Base-by-base conservation (phyloP, 2,888 invertebrate genomes). In the Epinotia ramella region DNA sequence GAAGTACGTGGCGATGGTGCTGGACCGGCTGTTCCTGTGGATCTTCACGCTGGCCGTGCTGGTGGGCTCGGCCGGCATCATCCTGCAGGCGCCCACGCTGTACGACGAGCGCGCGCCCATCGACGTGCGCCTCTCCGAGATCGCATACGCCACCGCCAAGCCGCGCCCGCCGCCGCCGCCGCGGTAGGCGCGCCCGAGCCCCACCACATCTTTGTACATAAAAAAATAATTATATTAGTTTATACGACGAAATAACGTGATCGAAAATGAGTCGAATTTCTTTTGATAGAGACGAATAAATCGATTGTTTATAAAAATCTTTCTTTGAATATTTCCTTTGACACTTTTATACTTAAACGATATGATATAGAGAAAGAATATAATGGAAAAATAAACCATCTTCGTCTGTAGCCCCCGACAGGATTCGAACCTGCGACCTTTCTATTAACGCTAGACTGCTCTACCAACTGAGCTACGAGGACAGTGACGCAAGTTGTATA, bases 1-100 rank as follows among this genome's bases (percentile, higher is more conserved):
- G 99, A 99, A 99, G 92, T 99, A 98, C 94, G 99, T 99, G 82
- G 99, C 99, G 79, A 98, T 99, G 98, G 99, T 99, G 81, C 95
- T 99, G 89, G 99, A 99, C 94, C 96, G 99, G 79, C 95, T 99
- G 86, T 99, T 99, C 95, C 96, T 99, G 84, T 99, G 98, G 97
- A 98, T 99, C 90, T 99, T 99, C 95, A 98, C 99, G 82, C 95
- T 98, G 87, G 98, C 99, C 68, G 99, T 99, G 86, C 95, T 99
- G 79, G 97, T 98, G 80, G 99, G 99, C 63, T 98, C 98, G 71
- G 98, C 98, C 44, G 98, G 98, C 73, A 98, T 99, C 89, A 98
- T 99, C 86, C 95, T 99, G 81, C 98, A 98, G 94, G 99, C 99
- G 78, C 99, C 99, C 63, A 98, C 98, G 77, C 95, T 99, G 79